Evolutionary conservation across 1,140 invertebrate species (phyloP), one percentile per base, ranked within the genome.

Genomic region (Diuraphis noxia): DNA sequence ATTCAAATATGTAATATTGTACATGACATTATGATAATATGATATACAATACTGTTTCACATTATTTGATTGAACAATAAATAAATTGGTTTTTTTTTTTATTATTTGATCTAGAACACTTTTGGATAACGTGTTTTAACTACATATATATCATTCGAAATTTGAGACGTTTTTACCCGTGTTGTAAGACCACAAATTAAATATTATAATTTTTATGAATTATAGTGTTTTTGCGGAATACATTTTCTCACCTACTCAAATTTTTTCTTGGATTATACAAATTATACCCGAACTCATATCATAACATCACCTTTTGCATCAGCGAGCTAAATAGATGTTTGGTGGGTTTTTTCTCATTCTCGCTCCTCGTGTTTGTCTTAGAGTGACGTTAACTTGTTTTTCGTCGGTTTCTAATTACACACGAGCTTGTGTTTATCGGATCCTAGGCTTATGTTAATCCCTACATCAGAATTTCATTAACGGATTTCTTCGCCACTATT

Each of bases 391-490:
- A 79, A 91, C 89, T 91, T 91, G 89, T 91, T 91, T 81, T 90
- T 90, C n/a, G 41, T 91, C 25, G 63, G 72, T 91, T 79, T 91
- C 89, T 79, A 82, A 82, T 91, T 91, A 46, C 89, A 91, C 63
- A 46, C 30, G 52, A 63, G 23, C 36, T 88, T 79, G 41, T 90
- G 88, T 82, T 81, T 82, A 49, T 91, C 43, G 43, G 36, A 82
- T 91, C 36, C 89, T 79, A 81, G 89, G 89, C 89, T 91, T 91
- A 91, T 49, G 89, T 91, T 91, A 91, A 91, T 91, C 89, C 89
- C 43, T 91, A 91, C 89, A 82, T 91, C 89, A 91, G 72, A 82
- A 91, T 91, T 91, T 91, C 89, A 91, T 91, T 91, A 91, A 91
- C 89, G 89, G 77, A 82, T 91, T 91, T 91, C 77, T 91, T 82